Percentiles rank a stretch among this genome's conserved stretches.
phyloP scores from a whole-genome alignment of 2,113 vertebrate species.

The Ophiodon elongatus region DNA sequence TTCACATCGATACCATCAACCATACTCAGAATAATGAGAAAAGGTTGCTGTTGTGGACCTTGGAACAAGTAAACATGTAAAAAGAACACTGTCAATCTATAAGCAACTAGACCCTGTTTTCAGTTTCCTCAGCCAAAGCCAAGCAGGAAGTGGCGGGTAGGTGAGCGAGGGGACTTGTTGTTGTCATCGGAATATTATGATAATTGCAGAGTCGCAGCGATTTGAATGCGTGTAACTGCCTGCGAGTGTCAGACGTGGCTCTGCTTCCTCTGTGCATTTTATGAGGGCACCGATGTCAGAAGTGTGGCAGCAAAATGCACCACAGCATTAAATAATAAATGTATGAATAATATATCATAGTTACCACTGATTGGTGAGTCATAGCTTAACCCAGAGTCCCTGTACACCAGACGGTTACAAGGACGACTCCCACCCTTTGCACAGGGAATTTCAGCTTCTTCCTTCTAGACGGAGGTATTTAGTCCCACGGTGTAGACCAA shows the following conservation, averaged over 20 bases:
- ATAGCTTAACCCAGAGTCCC: too few species aligned
- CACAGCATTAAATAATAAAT: constrained; percentile 1
- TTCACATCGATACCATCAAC: not conserved
- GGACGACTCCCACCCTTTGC: too few species aligned
- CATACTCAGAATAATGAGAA: too few species aligned
- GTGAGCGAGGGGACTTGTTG: not conserved
- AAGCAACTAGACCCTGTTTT: not conserved
- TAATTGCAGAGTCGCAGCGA: not conserved
- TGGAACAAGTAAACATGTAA: not conserved
- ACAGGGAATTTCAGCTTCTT: too few species aligned
- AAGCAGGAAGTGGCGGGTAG: not conserved
- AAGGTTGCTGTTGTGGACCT: not conserved
- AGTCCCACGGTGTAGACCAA: too few species aligned
- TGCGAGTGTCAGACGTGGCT: not conserved
- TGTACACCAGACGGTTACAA: too few species aligned
- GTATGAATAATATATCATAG: not conserved
- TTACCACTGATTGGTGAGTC: too few species aligned
- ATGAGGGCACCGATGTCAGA: not conserved
- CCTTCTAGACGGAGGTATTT: too few species aligned
- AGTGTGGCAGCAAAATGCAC: not conserved
- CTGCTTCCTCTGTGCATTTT: not conserved
- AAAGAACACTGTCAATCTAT: not conserved
- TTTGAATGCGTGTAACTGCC: not conserved
- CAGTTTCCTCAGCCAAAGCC: not conserved
- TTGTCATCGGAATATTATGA: not conserved